Evolutionary conservation across 37 sponge, comb jelly and placozoan species (phyloP), one percentile per base, ranked within the genome.

Genomic region (Cliona cf. orientalis): DNA sequence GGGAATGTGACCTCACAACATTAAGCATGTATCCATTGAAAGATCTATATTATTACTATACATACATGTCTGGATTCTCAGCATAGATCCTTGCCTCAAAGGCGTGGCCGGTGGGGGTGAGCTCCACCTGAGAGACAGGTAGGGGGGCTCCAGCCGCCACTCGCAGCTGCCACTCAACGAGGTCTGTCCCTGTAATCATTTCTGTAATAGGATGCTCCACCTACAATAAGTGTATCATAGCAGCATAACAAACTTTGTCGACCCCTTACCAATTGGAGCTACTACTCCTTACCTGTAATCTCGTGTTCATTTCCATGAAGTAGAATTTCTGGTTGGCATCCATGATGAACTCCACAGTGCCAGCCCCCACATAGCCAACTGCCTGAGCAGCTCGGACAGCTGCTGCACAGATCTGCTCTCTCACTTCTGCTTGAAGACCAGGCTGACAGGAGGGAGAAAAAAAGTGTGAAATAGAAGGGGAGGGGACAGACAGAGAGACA

Each of bases 41-140:
- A 81, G 31, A 71, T 66, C 23, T 5, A 42, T 22, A 35, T 21
- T 35, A 79, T 56, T 21, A 12, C 42, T 44, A 67, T 26, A 69
- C 58, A 34, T 67, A 80, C 58, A 58, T 58, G 31, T 58, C 81
- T 1, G 98, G 95, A 37, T 97, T 86, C 58, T 98, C 99, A 17
- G 99, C 99, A 74, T 95, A 98, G 5, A 98, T 85, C 23, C 99
- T 57, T 14, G 99, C 99, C 59, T 98, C 99, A 90, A 95, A 93
- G 9, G 99, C 81, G 79, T 98, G 99, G 28, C 99, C 99, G 29
- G 44, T 69, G 14, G 61, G 58, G 3, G 36, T 70, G 28, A 98
- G 67, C 11, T 95, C 90, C 19, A 37, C 45, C 73, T 95, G 96
- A 14, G 25, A 58, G 29, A 91, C 25, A 23, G 98, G 96, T 0